Evolutionary conservation across 2,888 invertebrate species (phyloP), one percentile per base, ranked within the genome.

Genomic region (Ectemnius cavifrons): DNA sequence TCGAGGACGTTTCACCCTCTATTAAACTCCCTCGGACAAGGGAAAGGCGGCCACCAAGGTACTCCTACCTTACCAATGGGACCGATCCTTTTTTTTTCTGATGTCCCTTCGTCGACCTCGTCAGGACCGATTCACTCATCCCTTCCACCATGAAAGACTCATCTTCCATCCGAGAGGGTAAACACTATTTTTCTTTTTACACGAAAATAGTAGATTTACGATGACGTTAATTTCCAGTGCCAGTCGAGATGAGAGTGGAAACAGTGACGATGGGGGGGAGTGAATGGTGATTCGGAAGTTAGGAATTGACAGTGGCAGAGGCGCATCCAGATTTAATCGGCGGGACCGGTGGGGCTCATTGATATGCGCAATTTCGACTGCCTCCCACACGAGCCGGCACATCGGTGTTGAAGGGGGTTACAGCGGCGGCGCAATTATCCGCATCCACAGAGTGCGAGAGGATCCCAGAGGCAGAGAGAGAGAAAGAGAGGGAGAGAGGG

Each of bases 1-100:
- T 79, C 79, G 82, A 87, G 85, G 85, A 85, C 86, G 87, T 90
- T 91, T 91, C 89, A 91, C 89, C 90, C 90, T 90, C 91, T 91
- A 90, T 91, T 90, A 91, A 91, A 89, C 89, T 88, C 87, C 87
- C 88, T 85, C 81, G 88, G 92, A 93, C 93, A 93, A 91, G 92
- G 91, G 92, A 93, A 93, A 93, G 93, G 93, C 93, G 93, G 92
- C 84, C 78, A 79, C 71, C 67, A 72, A 69, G 73, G 77, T 77
- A 83, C 79, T 83, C 80, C 69, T 84, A 84, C 78, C 83, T 81
- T 77, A 80, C 83, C 86, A 83, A 85, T 87, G 87, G 89, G 87
- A 88, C 83, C 85, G 80, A 78, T 73, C 77, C 73, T 73, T 56
- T 75, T 75, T 75, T 73, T 74, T 71, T 59, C 75, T 74, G 65